These are phyloP conservation scores for Spea bombifrons DNA, from an alignment of 2,113 vertebrate genomes.

Conservation along the genomic window DNA sequence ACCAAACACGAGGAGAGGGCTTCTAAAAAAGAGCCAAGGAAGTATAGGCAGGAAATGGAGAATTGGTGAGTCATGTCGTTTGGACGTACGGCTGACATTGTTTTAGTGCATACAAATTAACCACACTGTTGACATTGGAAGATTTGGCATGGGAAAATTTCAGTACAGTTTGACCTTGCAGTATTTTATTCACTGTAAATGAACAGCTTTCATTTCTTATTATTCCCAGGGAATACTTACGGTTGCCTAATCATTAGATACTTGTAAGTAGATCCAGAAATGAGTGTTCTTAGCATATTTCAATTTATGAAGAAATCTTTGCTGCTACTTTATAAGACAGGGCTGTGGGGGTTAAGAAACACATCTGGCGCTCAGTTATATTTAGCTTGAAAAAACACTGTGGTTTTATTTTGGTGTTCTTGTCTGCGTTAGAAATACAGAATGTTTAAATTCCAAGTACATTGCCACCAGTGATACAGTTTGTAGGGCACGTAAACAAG, in stretches of 20 bases:
- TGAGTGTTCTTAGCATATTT: neutral
- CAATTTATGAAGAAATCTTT: too few relatives aligned
- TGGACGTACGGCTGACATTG: constrained; percentile 58
- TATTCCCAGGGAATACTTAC: neutral
- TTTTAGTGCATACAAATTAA: constrained; percentile 62
- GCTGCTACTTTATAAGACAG: too few relatives aligned
- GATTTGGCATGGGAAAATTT: constrained; percentile 65
- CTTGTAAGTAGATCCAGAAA: neutral
- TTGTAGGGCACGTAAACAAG: too few relatives aligned
- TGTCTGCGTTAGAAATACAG: too few relatives aligned
- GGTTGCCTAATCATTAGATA: neutral
- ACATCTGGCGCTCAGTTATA: too few relatives aligned
- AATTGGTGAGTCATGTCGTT: constrained; percentile 63
- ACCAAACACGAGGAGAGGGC: constrained; percentile 52
- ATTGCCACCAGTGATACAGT: too few relatives aligned
- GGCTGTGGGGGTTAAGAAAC: too few relatives aligned
- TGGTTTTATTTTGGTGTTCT: too few relatives aligned
- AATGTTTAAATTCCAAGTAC: too few relatives aligned
- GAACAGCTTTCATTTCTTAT: neutral
- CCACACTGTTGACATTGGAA: constrained; percentile 70
- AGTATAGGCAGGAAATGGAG: constrained; percentile 65
- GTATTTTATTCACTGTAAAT: constrained; percentile 52
- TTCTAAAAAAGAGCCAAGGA: constrained; percentile 56
- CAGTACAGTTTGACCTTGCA: constrained; percentile 53
- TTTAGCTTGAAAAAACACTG: too few relatives aligned